These are phyloP conservation scores for Brachionus manjavacas DNA, from an alignment of 1,140 invertebrate species.

Conservation along the genomic window DNA sequence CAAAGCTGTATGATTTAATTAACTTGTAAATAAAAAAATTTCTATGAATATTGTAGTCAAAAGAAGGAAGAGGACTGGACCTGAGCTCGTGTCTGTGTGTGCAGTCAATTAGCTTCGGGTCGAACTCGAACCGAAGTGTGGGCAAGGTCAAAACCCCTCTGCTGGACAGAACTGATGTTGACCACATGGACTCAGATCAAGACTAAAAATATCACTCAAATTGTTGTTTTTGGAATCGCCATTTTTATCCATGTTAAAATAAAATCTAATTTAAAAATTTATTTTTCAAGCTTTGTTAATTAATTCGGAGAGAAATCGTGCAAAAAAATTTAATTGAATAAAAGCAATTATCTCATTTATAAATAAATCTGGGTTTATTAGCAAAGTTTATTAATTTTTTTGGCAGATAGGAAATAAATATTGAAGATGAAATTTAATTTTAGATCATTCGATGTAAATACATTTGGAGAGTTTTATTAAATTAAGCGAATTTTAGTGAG, in stretches of 20 bases:
- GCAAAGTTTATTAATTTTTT: background rate
- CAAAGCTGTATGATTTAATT: constrained; percentile 60
- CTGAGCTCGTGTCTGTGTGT: constrained; percentile 21
- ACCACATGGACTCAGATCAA: constrained; percentile 27
- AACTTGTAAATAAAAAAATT: background rate
- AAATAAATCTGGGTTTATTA: background rate
- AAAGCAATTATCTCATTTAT: background rate
- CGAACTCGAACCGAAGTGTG: background rate
- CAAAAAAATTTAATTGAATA: background rate
- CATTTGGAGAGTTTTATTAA: background rate
- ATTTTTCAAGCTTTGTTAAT: background rate
- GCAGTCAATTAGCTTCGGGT: background rate
- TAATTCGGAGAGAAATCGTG: background rate
- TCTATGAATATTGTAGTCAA: background rate
- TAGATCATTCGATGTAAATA: background rate
- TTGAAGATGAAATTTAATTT: background rate
- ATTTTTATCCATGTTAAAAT: background rate
- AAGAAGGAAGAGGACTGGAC: constrained; percentile 38
- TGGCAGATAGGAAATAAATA: background rate
- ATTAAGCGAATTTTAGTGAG: background rate
- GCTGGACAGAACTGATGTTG: constrained; percentile 28
- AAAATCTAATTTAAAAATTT: background rate
- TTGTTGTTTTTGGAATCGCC: background rate
- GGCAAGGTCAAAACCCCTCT: background rate
- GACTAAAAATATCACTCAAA: background rate